Evolutionary conservation across 2,113 vertebrate species (phyloP).

Genomic region (Poicephalus gulielmi): DNA sequence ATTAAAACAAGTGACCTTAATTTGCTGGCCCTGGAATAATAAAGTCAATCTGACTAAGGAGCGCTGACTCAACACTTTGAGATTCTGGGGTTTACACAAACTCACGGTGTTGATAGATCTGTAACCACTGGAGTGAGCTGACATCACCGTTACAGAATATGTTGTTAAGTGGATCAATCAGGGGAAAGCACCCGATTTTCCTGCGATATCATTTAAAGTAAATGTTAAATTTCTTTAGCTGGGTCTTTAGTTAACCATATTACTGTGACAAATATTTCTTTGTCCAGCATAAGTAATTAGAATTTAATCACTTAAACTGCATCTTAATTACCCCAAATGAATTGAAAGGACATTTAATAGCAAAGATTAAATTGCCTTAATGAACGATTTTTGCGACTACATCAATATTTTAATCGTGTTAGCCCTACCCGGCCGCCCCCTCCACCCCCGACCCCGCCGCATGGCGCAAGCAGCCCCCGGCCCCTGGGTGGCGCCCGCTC

Average conservation of each 20-base stretch:
- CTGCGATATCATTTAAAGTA: slow-evolving; percentile 58
- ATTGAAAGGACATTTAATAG: slow-evolving; percentile 81
- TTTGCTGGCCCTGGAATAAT: slow-evolving; percentile 30
- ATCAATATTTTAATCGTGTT: slow-evolving; percentile 71
- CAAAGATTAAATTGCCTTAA: slow-evolving; percentile 82
- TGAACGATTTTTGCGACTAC: slow-evolving; percentile 77
- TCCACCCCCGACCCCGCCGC: neutral
- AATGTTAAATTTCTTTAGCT: slow-evolving; percentile 70
- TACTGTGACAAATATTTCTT: slow-evolving; percentile 77
- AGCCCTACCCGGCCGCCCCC: neutral
- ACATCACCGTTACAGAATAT: slow-evolving; percentile 4
- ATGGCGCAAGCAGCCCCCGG: neutral
- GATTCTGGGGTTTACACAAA: slow-evolving; percentile 12
- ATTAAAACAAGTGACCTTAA: slow-evolving; percentile 29
- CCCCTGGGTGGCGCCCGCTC: slow-evolving; percentile 54
- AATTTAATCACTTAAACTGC: slow-evolving; percentile 79
- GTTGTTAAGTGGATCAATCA: slow-evolving; percentile 61
- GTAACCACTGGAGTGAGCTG: slow-evolving; percentile 10
- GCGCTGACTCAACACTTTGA: neutral
- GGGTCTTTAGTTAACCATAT: slow-evolving; percentile 72
- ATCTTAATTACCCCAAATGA: slow-evolving; percentile 80
- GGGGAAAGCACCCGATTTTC: slow-evolving; percentile 68
- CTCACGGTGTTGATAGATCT: slow-evolving; percentile 12
- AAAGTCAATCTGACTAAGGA: neutral
- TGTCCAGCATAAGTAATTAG: slow-evolving; percentile 77